Evolutionary conservation across 2,888 invertebrate species (phyloP).

Genomic region (Busseola fusca): DNA sequence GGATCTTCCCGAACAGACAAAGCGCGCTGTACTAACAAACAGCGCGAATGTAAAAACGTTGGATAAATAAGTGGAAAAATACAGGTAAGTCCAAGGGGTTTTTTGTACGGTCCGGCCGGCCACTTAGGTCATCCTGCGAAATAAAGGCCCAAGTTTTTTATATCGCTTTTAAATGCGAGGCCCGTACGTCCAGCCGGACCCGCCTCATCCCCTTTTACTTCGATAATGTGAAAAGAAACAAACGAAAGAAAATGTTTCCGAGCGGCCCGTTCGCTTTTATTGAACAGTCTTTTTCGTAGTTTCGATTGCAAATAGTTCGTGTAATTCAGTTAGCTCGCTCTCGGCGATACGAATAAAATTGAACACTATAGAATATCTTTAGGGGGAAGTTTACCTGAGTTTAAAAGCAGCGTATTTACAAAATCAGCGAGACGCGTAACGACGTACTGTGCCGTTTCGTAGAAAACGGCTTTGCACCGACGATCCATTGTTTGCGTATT

Average conservation of each 20-base stretch:
- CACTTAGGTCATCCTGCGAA: constrained; percentile 89
- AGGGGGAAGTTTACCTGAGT: constrained; percentile 70
- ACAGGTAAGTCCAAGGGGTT: constrained; percentile 88
- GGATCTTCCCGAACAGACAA: constrained; percentile 87
- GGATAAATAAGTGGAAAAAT: constrained; percentile 89
- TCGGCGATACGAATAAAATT: constrained; percentile 74
- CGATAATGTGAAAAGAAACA: constrained; percentile 88
- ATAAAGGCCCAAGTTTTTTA: constrained; percentile 88
- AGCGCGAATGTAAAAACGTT: constrained; percentile 87
- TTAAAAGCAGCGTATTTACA: constrained; percentile 72
- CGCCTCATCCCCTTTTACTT: constrained; percentile 83
- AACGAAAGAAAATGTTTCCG: constrained; percentile 88
- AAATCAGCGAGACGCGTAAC: constrained; percentile 79
- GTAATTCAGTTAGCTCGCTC: constrained; percentile 84
- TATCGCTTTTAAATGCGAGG: constrained; percentile 88
- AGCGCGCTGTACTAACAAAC: constrained; percentile 85
- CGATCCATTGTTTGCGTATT: constrained; percentile 74
- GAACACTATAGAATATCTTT: constrained; percentile 72
- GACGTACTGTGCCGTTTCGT: constrained; percentile 71
- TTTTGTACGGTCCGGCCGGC: constrained; percentile 87
- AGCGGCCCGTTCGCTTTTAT: constrained; percentile 85
- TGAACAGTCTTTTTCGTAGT: constrained; percentile 83
- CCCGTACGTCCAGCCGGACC: constrained; percentile 82
- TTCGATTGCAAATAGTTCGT: constrained; percentile 88
- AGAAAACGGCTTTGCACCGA: constrained; percentile 73